These are phyloP conservation scores for Platysternon megacephalum DNA, from an alignment of 2,113 vertebrate species.

Conservation along the genomic window DNA sequence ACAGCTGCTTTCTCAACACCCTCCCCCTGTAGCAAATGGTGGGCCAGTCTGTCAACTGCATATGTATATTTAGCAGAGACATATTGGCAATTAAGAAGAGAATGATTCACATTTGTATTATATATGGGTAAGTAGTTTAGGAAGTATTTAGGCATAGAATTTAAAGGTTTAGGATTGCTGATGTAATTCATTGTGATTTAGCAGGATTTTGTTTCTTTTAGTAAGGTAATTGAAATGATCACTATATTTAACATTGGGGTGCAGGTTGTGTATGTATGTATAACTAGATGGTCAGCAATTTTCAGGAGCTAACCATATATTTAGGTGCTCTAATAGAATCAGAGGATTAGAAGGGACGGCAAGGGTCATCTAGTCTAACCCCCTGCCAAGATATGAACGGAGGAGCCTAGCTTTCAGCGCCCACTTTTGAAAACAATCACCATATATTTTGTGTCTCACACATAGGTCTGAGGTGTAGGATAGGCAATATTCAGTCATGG, in stretches of 20 bases:
- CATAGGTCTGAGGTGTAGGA: not conserved
- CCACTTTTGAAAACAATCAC: not conserved
- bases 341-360: too few species aligned
- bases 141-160: constrained; percentile 57
- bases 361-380: too few species aligned
- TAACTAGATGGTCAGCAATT: not conserved
- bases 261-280: not conserved
- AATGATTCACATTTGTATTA: constrained; percentile 60
- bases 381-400: not conserved
- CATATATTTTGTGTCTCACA: not conserved
- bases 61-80: constrained; percentile 44
- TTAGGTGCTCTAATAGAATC: not conserved
- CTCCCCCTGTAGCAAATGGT: constrained; percentile 58
- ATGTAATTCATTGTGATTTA: constrained; percentile 1
- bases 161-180: not conserved
- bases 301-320: not conserved
- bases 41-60: constrained; percentile 53
- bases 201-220: constrained; percentile 4
- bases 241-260: not conserved
- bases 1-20: constrained; percentile 69
- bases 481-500: not conserved
- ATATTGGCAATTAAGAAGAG: constrained; percentile 74
- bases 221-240: not conserved
- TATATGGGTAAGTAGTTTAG: constrained; percentile 32
- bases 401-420: not conserved